These are phyloP conservation scores for Amiota minor DNA, from an alignment of 2,888 invertebrate genomes.

Conservation along the genomic window DNA sequence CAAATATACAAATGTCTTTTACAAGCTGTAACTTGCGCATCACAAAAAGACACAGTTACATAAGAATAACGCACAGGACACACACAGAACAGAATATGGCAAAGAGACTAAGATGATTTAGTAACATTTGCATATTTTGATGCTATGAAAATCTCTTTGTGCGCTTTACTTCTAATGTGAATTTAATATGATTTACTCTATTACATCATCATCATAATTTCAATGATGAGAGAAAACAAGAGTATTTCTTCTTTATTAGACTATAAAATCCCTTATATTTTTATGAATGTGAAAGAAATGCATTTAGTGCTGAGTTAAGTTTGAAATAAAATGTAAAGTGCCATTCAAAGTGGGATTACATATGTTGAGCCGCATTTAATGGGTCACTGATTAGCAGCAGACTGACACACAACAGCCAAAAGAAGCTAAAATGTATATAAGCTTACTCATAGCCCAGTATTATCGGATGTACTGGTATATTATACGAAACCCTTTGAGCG, in stretches of 20 bases:
- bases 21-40: conserved; percentile 66
- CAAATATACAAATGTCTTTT: conserved; percentile 56
- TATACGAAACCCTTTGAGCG: not conserved
- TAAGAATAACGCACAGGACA: conserved; percentile 57
- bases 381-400: not conserved
- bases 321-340: conserved; percentile 2
- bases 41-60: conserved; percentile 66
- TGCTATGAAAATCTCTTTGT: not conserved
- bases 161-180: not conserved
- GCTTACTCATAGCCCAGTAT: not conserved
- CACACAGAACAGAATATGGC: conserved; percentile 11
- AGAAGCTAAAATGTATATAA: not conserved
- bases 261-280: too few species aligned
- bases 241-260: not conserved
- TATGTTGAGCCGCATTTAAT: not conserved
- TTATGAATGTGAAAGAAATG: not conserved
- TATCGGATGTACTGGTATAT: not conserved
- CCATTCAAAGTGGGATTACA: conserved; percentile 24
- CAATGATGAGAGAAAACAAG: conserved; percentile 19
- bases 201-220: conserved; percentile 24
- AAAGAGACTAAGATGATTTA: conserved; percentile 34
- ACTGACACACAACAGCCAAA: too few species aligned
- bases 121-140: conserved; percentile 10
- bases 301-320: not conserved
- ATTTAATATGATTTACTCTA: not conserved